Base-by-base conservation (phyloP, 2,888 invertebrate species). In the Acleris literana region DNA sequence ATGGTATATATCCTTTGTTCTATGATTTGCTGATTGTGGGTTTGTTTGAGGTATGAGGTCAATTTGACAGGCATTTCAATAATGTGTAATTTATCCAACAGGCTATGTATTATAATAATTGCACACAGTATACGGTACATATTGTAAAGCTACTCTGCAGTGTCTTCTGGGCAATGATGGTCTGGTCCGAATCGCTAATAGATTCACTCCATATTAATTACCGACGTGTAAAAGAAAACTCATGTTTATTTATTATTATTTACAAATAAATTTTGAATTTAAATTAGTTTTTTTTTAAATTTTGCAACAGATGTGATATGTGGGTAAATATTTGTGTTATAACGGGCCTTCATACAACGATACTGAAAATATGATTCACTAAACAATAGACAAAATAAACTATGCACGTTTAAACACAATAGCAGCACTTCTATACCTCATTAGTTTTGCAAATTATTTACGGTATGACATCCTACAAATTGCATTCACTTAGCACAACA, bases 401-500 rank as follows among this genome's bases (percentile, higher is more conserved):
- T 44, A 65, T 59, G 46, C 29, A 60, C 43, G 51, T 61, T 59
- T 54, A 53, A 54, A 51, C 66, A 66, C 66, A 66, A 66, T 66
- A 20, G 39, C 39, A 53, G 11, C 22, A 57, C 17, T 43, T 60
- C 20, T 46, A 33, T 48, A 44, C 33, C 25, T 44, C 46, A 66
- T 66, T 66, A 57, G 66, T 48, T 62, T 62, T 52, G 52, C 61
- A 53, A 66, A 65, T 62, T 56, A 62, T 66, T 57, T 62, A 66
- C 61, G 57, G 61, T 61, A 51, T 66, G 66, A 66, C 66, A 66
- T 61, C 52, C 57, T 53, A 66, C 66, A 66, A 62, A 66, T 62
- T 62, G 57, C 61, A 66, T 62, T 53, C 66, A 66, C 66, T 66
- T 66, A 66, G 48, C 66, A 66, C 56, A 56, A 29, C 60, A 46